Evolutionary conservation across 1,140 invertebrate species (phyloP).

Genomic region (Drosophila ohnishii): DNA sequence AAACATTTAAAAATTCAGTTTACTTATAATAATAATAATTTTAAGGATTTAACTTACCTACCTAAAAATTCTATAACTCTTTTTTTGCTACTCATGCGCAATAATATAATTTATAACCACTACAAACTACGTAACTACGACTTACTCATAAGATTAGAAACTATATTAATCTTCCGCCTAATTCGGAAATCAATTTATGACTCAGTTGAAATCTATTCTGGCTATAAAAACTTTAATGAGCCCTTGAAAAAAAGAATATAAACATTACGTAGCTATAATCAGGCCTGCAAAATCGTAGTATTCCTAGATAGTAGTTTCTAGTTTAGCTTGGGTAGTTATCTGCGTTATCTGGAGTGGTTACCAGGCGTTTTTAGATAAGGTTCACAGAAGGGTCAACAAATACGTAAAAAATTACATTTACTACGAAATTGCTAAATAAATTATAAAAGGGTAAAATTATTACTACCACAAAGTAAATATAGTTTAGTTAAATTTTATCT

Average conservation of each 20-base stretch:
- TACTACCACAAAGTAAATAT: not conserved
- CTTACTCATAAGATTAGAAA: constrained; percentile 5
- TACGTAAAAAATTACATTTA: not conserved
- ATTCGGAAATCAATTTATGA: constrained; percentile 27
- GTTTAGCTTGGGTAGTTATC: constrained; percentile 11
- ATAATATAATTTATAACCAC: not conserved
- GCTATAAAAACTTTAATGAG: constrained; percentile 6
- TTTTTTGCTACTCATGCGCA: not conserved
- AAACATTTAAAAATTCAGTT: no score
- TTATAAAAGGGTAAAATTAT: no score
- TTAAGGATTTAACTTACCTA: no score
- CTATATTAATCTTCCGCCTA: constrained; percentile 16
- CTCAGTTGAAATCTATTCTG: constrained; percentile 15
- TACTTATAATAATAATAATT: not conserved
- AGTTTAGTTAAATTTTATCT: not conserved
- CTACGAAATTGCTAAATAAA: not conserved
- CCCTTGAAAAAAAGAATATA: constrained; percentile 12
- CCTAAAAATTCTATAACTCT: not conserved
- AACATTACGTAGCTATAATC: constrained; percentile 22
- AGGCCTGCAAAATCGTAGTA: constrained; percentile 4
- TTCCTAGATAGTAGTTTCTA: constrained; percentile 2
- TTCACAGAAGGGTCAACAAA: not conserved
- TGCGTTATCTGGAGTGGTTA: constrained; percentile 23
- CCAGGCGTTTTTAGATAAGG: constrained; percentile 8
- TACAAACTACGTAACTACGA: constrained; percentile 3